Percentiles rank a stretch among this genome's conserved stretches.
phyloP scores from a whole-genome alignment of 2,113 vertebrate species.

The western clawed frog (Xenopus tropicalis) region DNA sequence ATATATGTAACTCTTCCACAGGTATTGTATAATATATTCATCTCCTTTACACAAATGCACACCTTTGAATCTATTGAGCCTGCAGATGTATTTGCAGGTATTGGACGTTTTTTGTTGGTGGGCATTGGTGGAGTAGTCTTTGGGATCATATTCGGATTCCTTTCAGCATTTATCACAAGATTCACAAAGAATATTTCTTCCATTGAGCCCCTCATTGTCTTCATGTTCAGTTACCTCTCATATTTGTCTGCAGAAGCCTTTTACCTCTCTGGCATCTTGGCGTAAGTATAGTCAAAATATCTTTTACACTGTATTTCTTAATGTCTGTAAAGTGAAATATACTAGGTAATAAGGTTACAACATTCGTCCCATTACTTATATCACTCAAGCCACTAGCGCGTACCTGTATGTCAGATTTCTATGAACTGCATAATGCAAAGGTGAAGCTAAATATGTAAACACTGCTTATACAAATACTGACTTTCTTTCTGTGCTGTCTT shows the following conservation, averaged over 20 bases:
- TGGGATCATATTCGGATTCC: constrained; percentile 84
- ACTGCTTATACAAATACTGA: too few relatives aligned
- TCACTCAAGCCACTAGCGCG: too few relatives aligned
- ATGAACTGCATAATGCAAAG: too few relatives aligned
- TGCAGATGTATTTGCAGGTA: constrained; percentile 79
- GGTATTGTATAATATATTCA: constrained; percentile 93
- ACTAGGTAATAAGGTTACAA: too few relatives aligned
- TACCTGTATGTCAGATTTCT: too few relatives aligned
- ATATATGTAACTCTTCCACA: constrained; percentile 40
- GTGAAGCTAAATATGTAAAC: too few relatives aligned
- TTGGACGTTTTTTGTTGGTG: constrained; percentile 84
- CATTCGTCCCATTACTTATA: too few relatives aligned
- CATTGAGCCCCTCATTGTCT: constrained; percentile 91
- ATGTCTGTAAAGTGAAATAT: too few relatives aligned
- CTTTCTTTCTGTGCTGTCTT: too few relatives aligned
- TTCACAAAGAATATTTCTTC: constrained; percentile 85
- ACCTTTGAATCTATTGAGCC: constrained; percentile 73
- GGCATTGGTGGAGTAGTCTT: constrained; percentile 83
- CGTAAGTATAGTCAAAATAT: constrained; percentile 74
- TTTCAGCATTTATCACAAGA: constrained; percentile 87
- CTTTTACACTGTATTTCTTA: too few relatives aligned
- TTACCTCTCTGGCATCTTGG: constrained; percentile 89
- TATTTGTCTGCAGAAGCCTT: constrained; percentile 90
- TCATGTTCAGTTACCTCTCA: constrained; percentile 95
- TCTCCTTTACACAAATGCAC: constrained; percentile 83